Conservation (phyloP, 2,888 invertebrate species). For the Tillus elongatus region DNA sequence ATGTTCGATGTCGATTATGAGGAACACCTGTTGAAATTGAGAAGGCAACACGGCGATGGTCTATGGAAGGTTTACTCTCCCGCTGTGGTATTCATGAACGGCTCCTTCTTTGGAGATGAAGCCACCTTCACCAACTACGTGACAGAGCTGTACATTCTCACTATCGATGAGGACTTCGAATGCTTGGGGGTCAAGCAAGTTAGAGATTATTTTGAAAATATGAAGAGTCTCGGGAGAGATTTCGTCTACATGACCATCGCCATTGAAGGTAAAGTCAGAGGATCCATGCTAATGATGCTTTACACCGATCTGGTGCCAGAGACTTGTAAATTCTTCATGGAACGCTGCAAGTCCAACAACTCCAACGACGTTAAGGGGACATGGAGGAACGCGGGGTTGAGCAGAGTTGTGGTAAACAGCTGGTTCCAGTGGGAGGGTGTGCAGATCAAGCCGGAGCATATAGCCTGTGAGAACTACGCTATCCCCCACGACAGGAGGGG, state of each 20-base stretch:
- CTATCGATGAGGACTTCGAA: constrained; percentile 43
- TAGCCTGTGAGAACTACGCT: constrained; percentile 56
- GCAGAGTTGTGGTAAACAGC: constrained; percentile 54
- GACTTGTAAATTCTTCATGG: constrained; percentile 51
- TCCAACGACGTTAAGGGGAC: no score
- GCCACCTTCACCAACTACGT: constrained; percentile 43
- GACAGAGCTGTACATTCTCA: constrained; percentile 42
- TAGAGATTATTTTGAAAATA: constrained; percentile 39
- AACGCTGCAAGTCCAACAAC: constrained; percentile 49
- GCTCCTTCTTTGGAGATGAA: constrained; percentile 47
- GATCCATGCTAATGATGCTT: constrained; percentile 46
- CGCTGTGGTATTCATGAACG: constrained; percentile 46
- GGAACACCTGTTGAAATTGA: constrained; percentile 16
- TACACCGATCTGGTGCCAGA: constrained; percentile 50
- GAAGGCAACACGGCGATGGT: constrained; percentile 40
- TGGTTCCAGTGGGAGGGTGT: constrained; percentile 64
- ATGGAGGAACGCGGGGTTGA: no score
- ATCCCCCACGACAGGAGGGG: constrained; percentile 58
- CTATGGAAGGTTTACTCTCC: constrained; percentile 42
- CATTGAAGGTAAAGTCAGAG: no score
- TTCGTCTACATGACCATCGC: constrained; percentile 49
- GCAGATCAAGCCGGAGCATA: constrained; percentile 28
- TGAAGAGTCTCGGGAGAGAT: constrained; percentile 41
- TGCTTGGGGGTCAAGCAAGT: constrained; percentile 42
- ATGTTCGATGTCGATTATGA: constrained; percentile 38